Percentiles rank a stretch among this genome's conserved stretches.
phyloP scores from a whole-genome alignment of 2,113 vertebrate genomes.

The Catharus fuscescens region DNA sequence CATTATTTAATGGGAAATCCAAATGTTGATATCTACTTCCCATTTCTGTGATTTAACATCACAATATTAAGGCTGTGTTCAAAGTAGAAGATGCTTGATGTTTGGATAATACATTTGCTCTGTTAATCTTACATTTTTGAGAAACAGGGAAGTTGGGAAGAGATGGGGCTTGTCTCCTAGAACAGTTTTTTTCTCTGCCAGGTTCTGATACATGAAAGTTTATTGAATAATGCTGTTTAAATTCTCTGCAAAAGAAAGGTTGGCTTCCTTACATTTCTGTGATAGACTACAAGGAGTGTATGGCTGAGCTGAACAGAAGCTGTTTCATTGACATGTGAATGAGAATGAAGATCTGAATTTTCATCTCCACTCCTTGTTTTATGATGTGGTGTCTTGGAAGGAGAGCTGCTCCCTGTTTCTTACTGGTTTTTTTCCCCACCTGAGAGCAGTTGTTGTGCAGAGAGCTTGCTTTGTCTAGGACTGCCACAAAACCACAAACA shows the following conservation, averaged over 20 bases:
- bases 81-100: not conserved
- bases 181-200: not conserved
- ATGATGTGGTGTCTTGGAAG: not conserved
- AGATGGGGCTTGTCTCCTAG: not conserved
- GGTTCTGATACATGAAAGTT: not conserved
- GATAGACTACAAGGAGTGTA: rapidly evolving
- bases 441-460: not conserved
- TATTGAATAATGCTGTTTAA: not conserved
- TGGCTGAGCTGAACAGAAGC: not conserved
- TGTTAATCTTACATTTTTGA: not conserved
- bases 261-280: not conserved
- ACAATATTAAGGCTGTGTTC: not conserved
- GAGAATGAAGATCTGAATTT: not conserved
- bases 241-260: not conserved
- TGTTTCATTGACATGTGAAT: not conserved
- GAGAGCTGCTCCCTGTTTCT: not conserved
- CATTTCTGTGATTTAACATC: not conserved
- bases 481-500: constrained; percentile 12
- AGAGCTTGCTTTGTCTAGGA: constrained; percentile 30
- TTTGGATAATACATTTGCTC: not conserved
- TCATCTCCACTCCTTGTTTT: not conserved
- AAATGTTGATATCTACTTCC: not conserved
- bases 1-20: not conserved
- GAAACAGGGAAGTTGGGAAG: not conserved
- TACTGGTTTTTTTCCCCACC: not conserved